A percentile compares a stretch with the other conserved stretches of the same genome.
Conservation (phyloP, 2,888 invertebrate species). For the Nomada goodeniana region DNA sequence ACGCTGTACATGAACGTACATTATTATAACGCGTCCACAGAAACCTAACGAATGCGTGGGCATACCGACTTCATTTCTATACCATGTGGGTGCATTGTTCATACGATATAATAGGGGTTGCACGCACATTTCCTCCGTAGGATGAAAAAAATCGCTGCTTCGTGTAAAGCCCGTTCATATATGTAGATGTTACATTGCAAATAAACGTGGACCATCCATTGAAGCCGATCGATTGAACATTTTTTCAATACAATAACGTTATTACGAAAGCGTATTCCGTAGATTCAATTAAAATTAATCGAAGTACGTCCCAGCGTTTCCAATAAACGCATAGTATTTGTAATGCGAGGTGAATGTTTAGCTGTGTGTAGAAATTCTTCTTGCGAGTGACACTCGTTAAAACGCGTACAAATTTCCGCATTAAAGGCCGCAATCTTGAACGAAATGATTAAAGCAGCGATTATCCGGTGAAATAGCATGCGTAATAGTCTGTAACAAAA, state of each 20-base stretch:
- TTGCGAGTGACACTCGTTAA: background rate
- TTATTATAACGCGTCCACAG: constrained; percentile 2
- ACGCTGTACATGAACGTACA: background rate
- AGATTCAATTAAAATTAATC: constrained; percentile 21
- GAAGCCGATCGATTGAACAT: constrained; percentile 29
- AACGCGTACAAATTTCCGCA: background rate
- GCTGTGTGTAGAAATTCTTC: background rate
- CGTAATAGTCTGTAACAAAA: constrained; percentile 64
- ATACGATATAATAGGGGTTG: constrained; percentile 5
- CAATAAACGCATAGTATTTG: too few species aligned
- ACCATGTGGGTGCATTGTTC: background rate
- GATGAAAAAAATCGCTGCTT: constrained; percentile 38
- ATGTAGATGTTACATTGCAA: constrained; percentile 7
- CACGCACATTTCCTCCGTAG: background rate
- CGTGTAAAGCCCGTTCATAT: constrained; percentile 17
- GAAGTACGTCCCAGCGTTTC: background rate
- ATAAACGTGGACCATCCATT: constrained; percentile 49
- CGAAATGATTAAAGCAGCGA: constrained; percentile 2
- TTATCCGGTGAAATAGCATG: constrained; percentile 35
- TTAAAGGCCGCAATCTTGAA: background rate
- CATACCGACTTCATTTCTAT: constrained; percentile 34
- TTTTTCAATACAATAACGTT: constrained; percentile 7
- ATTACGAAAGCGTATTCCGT: background rate
- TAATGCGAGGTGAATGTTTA: background rate
- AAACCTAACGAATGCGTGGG: constrained; percentile 9